A percentile compares a stretch with the other conserved stretches of the same genome.
Evolutionary conservation across 2,113 vertebrate genomes (phyloP).

Genomic region (Pelodiscus sinensis): DNA sequence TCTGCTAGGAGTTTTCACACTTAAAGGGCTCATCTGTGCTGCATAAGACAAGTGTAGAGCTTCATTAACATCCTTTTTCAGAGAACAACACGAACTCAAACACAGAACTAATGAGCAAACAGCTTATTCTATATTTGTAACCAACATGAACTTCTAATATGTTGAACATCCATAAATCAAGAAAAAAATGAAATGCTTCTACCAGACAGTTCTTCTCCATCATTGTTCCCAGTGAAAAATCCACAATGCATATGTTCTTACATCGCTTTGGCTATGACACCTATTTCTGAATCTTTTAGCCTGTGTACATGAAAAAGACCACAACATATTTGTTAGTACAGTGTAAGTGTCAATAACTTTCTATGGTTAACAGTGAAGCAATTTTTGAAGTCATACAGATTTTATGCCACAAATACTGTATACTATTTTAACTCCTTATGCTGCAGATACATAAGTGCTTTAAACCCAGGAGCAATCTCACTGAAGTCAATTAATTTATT

Average conservation of each 20-base stretch:
- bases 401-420: neutral
- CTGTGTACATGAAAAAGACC: neutral
- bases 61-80: neutral
- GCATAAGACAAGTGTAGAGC: neutral
- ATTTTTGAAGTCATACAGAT: neutral
- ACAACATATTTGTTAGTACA: neutral
- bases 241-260: fast-evolving
- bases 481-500: neutral
- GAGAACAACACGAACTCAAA: neutral
- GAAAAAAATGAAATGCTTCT: neutral
- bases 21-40: neutral
- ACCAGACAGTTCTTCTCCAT: neutral
- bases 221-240: neutral
- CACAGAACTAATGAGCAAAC: neutral
- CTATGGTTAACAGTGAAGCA: neutral
- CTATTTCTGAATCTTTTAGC: neutral
- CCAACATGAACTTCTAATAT: neutral
- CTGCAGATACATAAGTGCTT: neutral
- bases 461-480: neutral
- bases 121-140: neutral
- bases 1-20: neutral
- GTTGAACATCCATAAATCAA: fast-evolving
- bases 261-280: fast-evolving
- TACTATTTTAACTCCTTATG: neutral
- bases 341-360: neutral